phyloP scores from a whole-genome alignment of 2,888 invertebrate species.

The Trichopoda pennipes region DNA sequence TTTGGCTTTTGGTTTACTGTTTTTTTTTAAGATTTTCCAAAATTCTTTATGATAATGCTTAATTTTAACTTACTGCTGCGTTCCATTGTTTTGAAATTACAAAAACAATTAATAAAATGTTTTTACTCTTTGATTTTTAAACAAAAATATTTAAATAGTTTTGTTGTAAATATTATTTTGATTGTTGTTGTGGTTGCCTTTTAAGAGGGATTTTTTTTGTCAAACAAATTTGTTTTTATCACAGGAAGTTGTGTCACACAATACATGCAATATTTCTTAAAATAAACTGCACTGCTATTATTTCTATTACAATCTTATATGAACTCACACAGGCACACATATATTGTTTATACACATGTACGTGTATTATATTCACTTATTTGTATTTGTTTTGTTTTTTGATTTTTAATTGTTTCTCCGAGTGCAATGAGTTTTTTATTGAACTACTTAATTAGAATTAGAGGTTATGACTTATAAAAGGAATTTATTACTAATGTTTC shows the following conservation, averaged over 20 bases:
- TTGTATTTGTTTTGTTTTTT: too few relatives aligned
- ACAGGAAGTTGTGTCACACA: slow-evolving; percentile 61
- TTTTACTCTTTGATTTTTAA: slow-evolving; percentile 12
- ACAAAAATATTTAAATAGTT: slow-evolving; percentile 42
- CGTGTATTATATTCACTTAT: not conserved
- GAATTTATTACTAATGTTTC: too few relatives aligned
- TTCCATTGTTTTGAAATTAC: slow-evolving; percentile 40
- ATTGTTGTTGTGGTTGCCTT: slow-evolving; percentile 32
- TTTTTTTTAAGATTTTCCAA: not conserved
- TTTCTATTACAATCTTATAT: not conserved
- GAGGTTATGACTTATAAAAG: too few relatives aligned
- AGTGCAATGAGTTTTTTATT: too few relatives aligned
- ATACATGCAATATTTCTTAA: slow-evolving; percentile 26
- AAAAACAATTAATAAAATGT: slow-evolving; percentile 8
- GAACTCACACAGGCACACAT: not conserved
- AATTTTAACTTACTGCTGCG: slow-evolving; percentile 42
- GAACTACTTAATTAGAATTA: too few relatives aligned
- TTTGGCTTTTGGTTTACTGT: not conserved
- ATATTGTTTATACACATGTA: not conserved
- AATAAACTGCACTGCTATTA: slow-evolving; percentile 31
- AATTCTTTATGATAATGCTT: slow-evolving; percentile 39
- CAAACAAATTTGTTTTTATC: slow-evolving; percentile 52
- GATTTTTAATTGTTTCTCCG: too few relatives aligned
- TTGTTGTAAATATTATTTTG: slow-evolving; percentile 44
- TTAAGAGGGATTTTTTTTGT: slow-evolving; percentile 26